Percentiles rank a stretch among this genome's conserved stretches.
These are phyloP conservation scores for Adoxophyes honmai DNA, from an alignment of 1,140 invertebrate genomes.

Conservation along the genomic window DNA sequence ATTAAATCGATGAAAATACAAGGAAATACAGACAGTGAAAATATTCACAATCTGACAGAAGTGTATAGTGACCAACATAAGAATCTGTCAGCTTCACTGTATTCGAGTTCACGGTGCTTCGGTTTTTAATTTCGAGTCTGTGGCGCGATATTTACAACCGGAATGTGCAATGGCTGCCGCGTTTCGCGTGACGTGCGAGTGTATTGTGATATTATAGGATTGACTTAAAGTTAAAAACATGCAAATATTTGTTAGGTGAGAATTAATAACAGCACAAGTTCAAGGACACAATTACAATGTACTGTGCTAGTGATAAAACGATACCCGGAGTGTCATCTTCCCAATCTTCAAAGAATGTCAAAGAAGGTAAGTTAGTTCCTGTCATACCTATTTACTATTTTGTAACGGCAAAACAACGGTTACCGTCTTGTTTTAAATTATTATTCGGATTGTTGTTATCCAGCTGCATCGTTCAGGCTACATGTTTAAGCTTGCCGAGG, in stretches of 20 bases:
- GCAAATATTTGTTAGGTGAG: slow-evolving; percentile 51
- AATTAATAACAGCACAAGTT: slow-evolving; percentile 41
- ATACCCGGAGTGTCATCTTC: slow-evolving; percentile 74
- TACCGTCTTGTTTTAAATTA: slow-evolving; percentile 1
- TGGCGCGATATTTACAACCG: slow-evolving; percentile 74
- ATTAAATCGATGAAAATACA: no score
- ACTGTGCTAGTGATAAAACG: slow-evolving; percentile 76
- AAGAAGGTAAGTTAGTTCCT: slow-evolving; percentile 76
- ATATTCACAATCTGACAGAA: no score
- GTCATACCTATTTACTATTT: slow-evolving; percentile 40
- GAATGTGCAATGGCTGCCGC: slow-evolving; percentile 75
- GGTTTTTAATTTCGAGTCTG: slow-evolving; percentile 43
- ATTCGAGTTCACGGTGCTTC: neutral
- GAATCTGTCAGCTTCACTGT: neutral
- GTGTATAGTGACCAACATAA: neutral
- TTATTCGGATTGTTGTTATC: neutral
- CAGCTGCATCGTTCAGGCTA: neutral
- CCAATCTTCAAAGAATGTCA: slow-evolving; percentile 75
- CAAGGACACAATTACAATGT: slow-evolving; percentile 59
- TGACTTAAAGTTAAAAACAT: slow-evolving; percentile 58
- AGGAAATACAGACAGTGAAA: no score
- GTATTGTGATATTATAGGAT: slow-evolving; percentile 51
- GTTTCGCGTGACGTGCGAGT: slow-evolving; percentile 62
- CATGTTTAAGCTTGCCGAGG: neutral
- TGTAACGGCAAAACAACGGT: slow-evolving; percentile 14